Evolutionary conservation across 2,888 invertebrate species (phyloP), one percentile per base, ranked within the genome.

Genomic region (Platycheirus rosarum): DNA sequence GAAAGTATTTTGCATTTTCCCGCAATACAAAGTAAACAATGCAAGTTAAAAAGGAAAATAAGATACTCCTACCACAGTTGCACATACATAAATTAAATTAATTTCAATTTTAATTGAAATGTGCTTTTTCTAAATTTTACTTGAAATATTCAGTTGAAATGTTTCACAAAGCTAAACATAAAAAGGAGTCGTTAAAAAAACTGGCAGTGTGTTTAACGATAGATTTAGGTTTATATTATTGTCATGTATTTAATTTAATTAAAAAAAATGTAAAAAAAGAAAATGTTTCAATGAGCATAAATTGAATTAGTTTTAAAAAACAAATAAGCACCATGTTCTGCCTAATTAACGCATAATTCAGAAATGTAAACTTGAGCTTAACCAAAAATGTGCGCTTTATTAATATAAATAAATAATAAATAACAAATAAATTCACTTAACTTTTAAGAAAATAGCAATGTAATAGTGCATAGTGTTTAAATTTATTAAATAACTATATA

Each of bases 21-120:
- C 29, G 9, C 55, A 35, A 40, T 26, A 8, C 8, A 35, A 53
- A 20, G 35, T 35, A n/a, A 18, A 14, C 13, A 51, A 16, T 26
- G 8, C 48, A 40, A 13, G 6, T 5, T 8, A 23, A 23, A 11
- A 40, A 4, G 13, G 35, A 37, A 55, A n/a, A n/a, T 1, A 5
- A 23, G 23, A 2, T 9, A n/a, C 40, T 55, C 26, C 57, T 23
- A 40, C 40, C 57, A 57, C 40, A 57, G 23, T 14, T 57, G 57
- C 57, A 57, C 40, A 14, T 40, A 57, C 40, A 14, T 23, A 57
- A 57, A 57, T 57, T 40, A 14, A 40, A 57, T 20, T 40, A 57
- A 11, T 40, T 55, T 57, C 40, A 57, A 55, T 55, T 23, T 23
- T 9, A 55, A 26, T 40, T 40, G 40, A 57, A 57, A 57, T 40